Conservation (phyloP, 2,888 invertebrate species). For the Dicycla oo region DNA sequence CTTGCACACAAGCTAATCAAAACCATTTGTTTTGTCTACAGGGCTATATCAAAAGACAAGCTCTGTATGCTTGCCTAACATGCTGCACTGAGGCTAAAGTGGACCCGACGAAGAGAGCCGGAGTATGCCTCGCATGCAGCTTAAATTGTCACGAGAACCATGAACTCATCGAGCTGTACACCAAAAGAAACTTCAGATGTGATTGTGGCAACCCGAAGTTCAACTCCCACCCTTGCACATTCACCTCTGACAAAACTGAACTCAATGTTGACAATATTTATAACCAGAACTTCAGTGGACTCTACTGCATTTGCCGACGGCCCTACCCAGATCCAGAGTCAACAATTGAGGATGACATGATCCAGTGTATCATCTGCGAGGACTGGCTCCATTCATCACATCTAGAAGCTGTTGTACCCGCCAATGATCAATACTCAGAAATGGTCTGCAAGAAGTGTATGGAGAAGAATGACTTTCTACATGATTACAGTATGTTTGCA, state of each 20-base stretch:
- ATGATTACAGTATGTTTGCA: conserved; percentile 91
- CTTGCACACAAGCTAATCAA: background rate
- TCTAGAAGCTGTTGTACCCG: conserved; percentile 91
- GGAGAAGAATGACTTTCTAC: conserved; percentile 93
- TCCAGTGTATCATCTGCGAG: conserved; percentile 98
- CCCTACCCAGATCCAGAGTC: conserved; percentile 98
- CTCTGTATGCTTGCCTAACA: conserved; percentile 98
- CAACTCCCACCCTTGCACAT: conserved; percentile 92
- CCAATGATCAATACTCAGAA: conserved; percentile 93
- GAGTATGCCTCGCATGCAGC: conserved; percentile 98
- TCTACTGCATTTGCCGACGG: conserved; percentile 97
- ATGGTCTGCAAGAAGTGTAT: conserved; percentile 96
- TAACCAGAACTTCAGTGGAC: conserved; percentile 98
- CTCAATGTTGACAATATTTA: conserved; percentile 94
- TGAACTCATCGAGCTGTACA: conserved; percentile 98
- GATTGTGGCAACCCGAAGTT: conserved; percentile 98
- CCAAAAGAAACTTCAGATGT: conserved; percentile 98
- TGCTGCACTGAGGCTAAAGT: conserved; percentile 93
- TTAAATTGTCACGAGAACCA: conserved; percentile 99
- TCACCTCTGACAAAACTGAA: conserved; percentile 91
- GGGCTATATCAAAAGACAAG: conserved; percentile 98
- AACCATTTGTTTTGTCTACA: conserved; percentile 79
- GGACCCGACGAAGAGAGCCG: conserved; percentile 92
- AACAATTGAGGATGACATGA: conserved; percentile 96
- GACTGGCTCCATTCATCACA: conserved; percentile 98